Conservation (phyloP, 37 sponge, comb jelly and placozoan genomes). For the Corticium candelabrum region DNA sequence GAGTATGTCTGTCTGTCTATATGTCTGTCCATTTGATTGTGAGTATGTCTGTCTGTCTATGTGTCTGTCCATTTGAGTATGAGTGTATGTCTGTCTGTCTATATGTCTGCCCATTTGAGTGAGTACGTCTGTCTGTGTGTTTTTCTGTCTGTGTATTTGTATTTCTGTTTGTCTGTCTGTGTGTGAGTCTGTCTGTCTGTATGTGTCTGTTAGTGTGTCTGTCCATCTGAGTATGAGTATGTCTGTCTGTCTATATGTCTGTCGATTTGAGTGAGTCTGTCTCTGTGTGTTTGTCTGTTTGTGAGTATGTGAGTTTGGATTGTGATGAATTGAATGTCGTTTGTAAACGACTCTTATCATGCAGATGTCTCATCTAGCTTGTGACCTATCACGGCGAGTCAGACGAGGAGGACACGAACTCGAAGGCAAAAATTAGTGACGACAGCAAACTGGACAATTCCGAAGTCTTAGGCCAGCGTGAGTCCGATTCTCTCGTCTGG, state of each 20-base stretch:
- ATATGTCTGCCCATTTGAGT: too few relatives aligned
- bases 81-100: constrained; percentile 10
- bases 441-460: neutral
- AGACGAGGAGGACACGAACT: neutral
- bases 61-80: neutral
- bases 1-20: constrained; percentile 15
- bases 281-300: too few relatives aligned
- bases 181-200: too few relatives aligned
- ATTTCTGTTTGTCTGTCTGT: neutral
- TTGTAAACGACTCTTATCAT: neutral
- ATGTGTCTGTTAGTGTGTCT: too few relatives aligned
- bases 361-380: neutral
- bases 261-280: too few relatives aligned
- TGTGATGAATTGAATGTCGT: neutral
- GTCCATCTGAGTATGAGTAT: too few relatives aligned
- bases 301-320: neutral
- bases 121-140: too few relatives aligned
- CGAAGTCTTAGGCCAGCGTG: too few relatives aligned
- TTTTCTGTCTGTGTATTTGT: too few relatives aligned
- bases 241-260: too few relatives aligned
- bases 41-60: neutral
- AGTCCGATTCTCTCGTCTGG: too few relatives aligned
- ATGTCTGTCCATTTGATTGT: neutral
- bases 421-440: too few relatives aligned
- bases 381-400: neutral